Conservation (phyloP, 2,113 vertebrate genomes). For the Cololabis saira region DNA sequence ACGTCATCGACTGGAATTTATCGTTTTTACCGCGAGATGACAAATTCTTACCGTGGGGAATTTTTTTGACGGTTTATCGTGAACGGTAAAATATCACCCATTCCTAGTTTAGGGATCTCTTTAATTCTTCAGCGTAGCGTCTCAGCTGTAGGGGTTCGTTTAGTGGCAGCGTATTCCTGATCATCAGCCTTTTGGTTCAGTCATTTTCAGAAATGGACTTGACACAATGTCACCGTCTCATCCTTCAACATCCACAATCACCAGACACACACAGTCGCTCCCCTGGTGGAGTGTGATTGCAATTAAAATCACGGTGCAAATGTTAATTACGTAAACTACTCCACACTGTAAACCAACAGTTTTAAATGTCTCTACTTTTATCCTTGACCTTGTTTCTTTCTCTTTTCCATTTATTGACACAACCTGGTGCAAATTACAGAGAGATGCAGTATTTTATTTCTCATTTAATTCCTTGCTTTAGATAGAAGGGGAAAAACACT, state of each 20-base stretch:
- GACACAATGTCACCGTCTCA: constrained; percentile 91
- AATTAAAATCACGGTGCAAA: constrained; percentile 98
- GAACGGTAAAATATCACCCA: too few relatives aligned
- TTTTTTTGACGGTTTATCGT: too few relatives aligned
- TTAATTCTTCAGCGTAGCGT: too few relatives aligned
- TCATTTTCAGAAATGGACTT: constrained; percentile 87
- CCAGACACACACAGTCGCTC: constrained; percentile 86
- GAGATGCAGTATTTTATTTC: constrained; percentile 15
- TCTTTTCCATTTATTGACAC: constrained; percentile 22
- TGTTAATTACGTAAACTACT: constrained; percentile 99
- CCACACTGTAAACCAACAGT: constrained; percentile 89
- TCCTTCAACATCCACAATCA: constrained; percentile 97
- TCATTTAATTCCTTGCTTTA: neutral
- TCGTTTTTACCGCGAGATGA: too few relatives aligned
- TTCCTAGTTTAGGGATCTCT: too few relatives aligned
- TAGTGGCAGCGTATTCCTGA: constrained; percentile 84
- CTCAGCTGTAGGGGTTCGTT: constrained; percentile 27
- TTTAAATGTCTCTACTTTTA: constrained; percentile 68
- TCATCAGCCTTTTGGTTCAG: constrained; percentile 83
- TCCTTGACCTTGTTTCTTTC: constrained; percentile 51
- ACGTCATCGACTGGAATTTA: too few relatives aligned
- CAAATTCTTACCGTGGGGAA: too few relatives aligned
- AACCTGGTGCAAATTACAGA: constrained; percentile 32
- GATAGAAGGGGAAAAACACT: neutral
- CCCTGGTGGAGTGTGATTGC: constrained; percentile 95